Conservation (phyloP, 2,888 invertebrate species). For the Hypena proboscidalis region DNA sequence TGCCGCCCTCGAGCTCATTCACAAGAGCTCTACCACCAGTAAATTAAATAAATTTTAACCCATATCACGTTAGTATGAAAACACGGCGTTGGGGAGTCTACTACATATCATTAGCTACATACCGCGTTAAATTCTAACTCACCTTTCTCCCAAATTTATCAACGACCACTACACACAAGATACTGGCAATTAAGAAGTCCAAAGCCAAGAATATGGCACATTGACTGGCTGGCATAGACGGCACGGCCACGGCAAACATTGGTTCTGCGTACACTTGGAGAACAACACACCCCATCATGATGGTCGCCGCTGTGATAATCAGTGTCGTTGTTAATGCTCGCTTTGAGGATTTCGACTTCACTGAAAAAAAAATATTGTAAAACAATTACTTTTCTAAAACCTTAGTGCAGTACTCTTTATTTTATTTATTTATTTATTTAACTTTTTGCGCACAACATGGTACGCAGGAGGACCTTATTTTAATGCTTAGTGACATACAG, state of each 20-base stretch:
- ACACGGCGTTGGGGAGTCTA: too few species aligned
- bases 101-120: too few species aligned
- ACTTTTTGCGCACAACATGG: too few species aligned
- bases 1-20: too few species aligned
- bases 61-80: too few species aligned
- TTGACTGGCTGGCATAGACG: conserved; percentile 67
- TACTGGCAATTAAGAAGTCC: conserved; percentile 59
- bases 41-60: too few species aligned
- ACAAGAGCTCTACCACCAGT: too few species aligned
- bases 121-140: conserved; percentile 10
- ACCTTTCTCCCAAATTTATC: conserved; percentile 75
- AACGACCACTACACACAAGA: conserved; percentile 57
- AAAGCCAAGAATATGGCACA: conserved; percentile 71
- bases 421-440: too few species aligned
- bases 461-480: too few species aligned
- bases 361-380: conserved; percentile 37
- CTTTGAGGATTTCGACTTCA: conserved; percentile 59
- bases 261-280: conserved; percentile 76
- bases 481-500: too few species aligned
- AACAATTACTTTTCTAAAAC: background rate
- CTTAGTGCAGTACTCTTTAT: too few species aligned
- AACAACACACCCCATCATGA: conserved; percentile 72
- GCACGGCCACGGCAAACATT: conserved; percentile 70
- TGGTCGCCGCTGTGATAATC: conserved; percentile 57
- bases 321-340: conserved; percentile 51